These are phyloP conservation scores for Heliothis subflexa DNA, from an alignment of 1,140 invertebrate genomes.

Conservation along the genomic window DNA sequence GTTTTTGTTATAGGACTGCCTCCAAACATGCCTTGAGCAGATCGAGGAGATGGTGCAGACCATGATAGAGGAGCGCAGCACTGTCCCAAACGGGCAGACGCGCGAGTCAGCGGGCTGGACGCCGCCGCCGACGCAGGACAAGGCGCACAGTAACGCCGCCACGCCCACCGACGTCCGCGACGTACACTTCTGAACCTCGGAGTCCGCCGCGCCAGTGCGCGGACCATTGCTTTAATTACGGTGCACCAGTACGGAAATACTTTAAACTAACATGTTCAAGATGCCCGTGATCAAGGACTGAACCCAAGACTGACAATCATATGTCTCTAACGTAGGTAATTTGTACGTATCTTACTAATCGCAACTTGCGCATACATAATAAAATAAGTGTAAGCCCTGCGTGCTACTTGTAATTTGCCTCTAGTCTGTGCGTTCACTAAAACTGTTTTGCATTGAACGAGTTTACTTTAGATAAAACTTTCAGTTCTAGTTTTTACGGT, in stretches of 20 bases:
- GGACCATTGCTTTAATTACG: constrained; percentile 71
- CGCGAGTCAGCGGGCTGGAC: constrained; percentile 89
- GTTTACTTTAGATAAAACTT: constrained; percentile 63
- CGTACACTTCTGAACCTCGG: constrained; percentile 88
- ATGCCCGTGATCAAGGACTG: constrained; percentile 82
- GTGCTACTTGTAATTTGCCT: constrained; percentile 74
- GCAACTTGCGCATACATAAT: constrained; percentile 67
- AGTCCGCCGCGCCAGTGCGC: background rate
- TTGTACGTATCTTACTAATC: constrained; percentile 72
- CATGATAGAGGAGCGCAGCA: constrained; percentile 80
- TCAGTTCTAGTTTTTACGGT: constrained; percentile 70
- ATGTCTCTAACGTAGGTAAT: constrained; percentile 78
- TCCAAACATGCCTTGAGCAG: constrained; percentile 90
- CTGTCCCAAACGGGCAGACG: constrained; percentile 79
- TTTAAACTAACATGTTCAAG: constrained; percentile 77
- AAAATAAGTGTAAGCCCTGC: constrained; percentile 70
- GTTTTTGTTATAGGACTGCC: constrained; percentile 88
- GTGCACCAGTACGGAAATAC: constrained; percentile 83
- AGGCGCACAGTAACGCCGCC: constrained; percentile 90
- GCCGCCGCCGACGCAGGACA: constrained; percentile 87
- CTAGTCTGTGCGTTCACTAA: constrained; percentile 63
- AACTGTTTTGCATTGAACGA: constrained; percentile 51
- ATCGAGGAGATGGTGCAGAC: constrained; percentile 90
- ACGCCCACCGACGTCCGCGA: constrained; percentile 93
- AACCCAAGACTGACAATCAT: constrained; percentile 83